Evolutionary conservation across 2,113 vertebrate genomes (phyloP).

Genomic region (Clarias macrocephalus): DNA sequence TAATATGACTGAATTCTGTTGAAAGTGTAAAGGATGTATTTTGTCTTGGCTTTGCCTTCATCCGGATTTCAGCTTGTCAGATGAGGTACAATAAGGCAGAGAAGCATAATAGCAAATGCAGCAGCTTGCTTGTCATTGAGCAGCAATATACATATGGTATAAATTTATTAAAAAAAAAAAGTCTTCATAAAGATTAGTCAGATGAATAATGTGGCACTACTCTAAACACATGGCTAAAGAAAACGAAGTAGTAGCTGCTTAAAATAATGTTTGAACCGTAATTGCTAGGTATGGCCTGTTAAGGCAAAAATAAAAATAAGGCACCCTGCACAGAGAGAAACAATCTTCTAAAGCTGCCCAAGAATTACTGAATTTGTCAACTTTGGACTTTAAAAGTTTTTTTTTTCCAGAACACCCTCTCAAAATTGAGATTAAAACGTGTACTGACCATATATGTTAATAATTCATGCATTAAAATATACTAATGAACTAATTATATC

Average conservation of each 20-base stretch:
- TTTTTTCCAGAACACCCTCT: conserved; percentile 5
- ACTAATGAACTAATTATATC: conserved; percentile 16
- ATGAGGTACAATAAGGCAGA: conserved; percentile 42
- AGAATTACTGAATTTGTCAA: conserved; percentile 8
- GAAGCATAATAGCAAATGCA: conserved; percentile 43
- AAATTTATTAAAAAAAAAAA: conserved; percentile 16
- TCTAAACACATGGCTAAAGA: conserved; percentile 18
- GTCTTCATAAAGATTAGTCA: conserved; percentile 20
- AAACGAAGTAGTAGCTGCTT: conserved; percentile 8
- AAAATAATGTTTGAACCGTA: conserved; percentile 11
- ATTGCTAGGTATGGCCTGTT: conserved; percentile 6
- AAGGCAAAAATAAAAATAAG: conserved; percentile 25
- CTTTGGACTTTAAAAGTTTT: background rate
- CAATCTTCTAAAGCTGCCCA: conserved; percentile 28
- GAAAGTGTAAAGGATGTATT: conserved; percentile 23
- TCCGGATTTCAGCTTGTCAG: conserved; percentile 38
- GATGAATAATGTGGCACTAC: conserved; percentile 30
- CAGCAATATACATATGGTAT: conserved; percentile 48
- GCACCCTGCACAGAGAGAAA: conserved; percentile 27
- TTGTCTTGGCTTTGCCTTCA: background rate
- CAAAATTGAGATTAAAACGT: conserved; percentile 23
- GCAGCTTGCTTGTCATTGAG: conserved; percentile 49
- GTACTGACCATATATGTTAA: conserved; percentile 26
- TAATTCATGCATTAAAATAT: conserved; percentile 15
- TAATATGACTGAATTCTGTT: conserved; percentile 10